Evolutionary conservation across 2,797 vertebrate genomes (phyloP), one percentile per base, ranked within the genome.

Genomic region (Chelonia mydas): DNA sequence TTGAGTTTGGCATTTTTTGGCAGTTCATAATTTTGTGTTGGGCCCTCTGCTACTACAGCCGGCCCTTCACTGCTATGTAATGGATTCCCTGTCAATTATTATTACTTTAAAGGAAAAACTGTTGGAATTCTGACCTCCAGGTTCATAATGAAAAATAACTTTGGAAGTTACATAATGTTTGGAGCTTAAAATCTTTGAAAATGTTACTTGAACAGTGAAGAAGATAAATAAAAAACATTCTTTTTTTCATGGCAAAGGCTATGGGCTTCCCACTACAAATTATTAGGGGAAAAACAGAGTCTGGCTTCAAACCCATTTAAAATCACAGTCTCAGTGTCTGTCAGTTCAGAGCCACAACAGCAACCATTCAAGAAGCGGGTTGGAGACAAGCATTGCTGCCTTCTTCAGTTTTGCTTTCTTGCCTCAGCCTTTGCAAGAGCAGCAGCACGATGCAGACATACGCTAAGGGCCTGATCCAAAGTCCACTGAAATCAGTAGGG

Each of bases 1-100:
- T 94, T 83, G 80, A 47, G 23, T 92, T 86, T 87, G 90, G 50
- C 2, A 59, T 78, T 94, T 93, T 78, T 93, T 95, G 83, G 86
- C 89, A 91, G 74, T 92, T 91, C 45, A 53, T 74, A 78, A 11
- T 86, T 51, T 68, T 92, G n/a, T 88, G 88, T 47, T 27, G 90
- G 86, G 8, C 41, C 13, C 77, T 84, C 19, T 16, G 72, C 82
- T 91, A 78, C 89, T 92, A 84, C 10, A 59, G 59, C 37, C 31
- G 80, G 27, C 37, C 5, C 53, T 78, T 88, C 95, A 85, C 94
- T 92, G 41, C 21, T 33, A 94, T 57, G 85, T 45, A 84, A 91
- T 74, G 12, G 16, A 90, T 84, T 88, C 92, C 74, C 74, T 90
- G 28, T 93, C 28, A 91, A 11, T 78, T 78, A 91, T 57, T 91